These are phyloP conservation scores for Ianthella basta DNA, from an alignment of 37 sponge, comb jelly and placozoan genomes.

Conservation along the genomic window DNA sequence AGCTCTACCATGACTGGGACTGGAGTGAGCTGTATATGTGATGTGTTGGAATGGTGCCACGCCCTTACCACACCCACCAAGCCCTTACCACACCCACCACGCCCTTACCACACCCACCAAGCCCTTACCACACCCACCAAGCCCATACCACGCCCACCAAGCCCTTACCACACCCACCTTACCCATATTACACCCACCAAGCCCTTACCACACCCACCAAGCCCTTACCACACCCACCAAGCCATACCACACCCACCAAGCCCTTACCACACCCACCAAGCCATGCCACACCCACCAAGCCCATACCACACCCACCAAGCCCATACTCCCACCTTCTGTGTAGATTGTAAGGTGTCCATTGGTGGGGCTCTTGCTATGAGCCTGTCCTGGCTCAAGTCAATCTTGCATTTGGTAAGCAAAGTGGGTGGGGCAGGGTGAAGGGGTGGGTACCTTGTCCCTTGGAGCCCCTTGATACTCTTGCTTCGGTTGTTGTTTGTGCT, in stretches of 20 bases:
- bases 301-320: not conserved
- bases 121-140: too few relatives aligned
- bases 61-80: not conserved
- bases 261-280: too few relatives aligned
- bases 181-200: too few relatives aligned
- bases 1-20: slow-evolving; percentile 79
- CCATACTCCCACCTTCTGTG: not conserved
- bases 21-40: not conserved
- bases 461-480: too few relatives aligned
- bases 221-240: too few relatives aligned
- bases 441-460: too few relatives aligned
- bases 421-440: not conserved
- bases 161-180: not conserved
- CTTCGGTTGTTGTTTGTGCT: too few relatives aligned
- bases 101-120: too few relatives aligned
- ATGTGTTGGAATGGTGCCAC: not conserved
- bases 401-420: slow-evolving; percentile 65
- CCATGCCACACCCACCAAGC: too few relatives aligned
- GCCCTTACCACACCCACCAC: too few relatives aligned
- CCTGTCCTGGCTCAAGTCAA: slow-evolving; percentile 79
- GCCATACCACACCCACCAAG: too few relatives aligned
- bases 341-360: slow-evolving; percentile 7
- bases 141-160: not conserved
- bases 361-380: slow-evolving; percentile 77
- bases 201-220: too few relatives aligned